Base-by-base conservation (phyloP, 2,888 invertebrate species). In the Polymixis flavicincta region DNA sequence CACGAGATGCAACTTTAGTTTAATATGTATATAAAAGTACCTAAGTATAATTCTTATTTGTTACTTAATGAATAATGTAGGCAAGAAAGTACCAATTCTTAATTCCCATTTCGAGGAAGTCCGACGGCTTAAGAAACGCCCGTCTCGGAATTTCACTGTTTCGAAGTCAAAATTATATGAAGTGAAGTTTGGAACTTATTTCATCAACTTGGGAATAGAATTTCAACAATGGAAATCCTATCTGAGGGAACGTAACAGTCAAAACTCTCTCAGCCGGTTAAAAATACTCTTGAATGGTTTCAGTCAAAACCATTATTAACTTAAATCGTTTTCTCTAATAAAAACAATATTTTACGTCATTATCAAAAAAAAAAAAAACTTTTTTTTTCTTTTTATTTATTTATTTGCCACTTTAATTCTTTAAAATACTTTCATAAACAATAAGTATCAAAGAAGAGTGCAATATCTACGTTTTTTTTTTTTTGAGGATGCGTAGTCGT, bases 91-190 rank as follows among this genome's bases (percentile, higher is more conserved):
- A 28, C 25, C 9, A 66, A 66, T 42, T 22, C 28, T 52, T 48
- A 22, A 63, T 54, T 57, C 48, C 25, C n/a, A 52, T 63, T 48
- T 22, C 13, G n/a, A 28, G 59, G 25, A 19, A 76, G 19, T 57
- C 52, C 25, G 22, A n/a, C 52, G 54, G 14, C 50, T 28, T 48
- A 61, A 28, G 48, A 28, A 68, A 17, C 50, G 22, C 8, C 52
- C 64, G 25, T 42, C 48, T 60, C 42, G n/a, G 64, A 78, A 71
- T 67, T 67, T 63, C 77, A 22, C 32, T 54, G 63, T 79, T 60
- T 48, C n/a, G 19, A 59, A 78, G 69, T 77, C 37, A 57, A 82
- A 82, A 76, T 82, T 76, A 61, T 50, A 66, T 61, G 64, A 75
- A 72, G 55, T 68, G 14, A 60, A 67, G 50, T 63, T 71, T 14